These are phyloP conservation scores for Ambastaia sidthimunki DNA, from an alignment of 2,797 vertebrate genomes.

Conservation along the genomic window DNA sequence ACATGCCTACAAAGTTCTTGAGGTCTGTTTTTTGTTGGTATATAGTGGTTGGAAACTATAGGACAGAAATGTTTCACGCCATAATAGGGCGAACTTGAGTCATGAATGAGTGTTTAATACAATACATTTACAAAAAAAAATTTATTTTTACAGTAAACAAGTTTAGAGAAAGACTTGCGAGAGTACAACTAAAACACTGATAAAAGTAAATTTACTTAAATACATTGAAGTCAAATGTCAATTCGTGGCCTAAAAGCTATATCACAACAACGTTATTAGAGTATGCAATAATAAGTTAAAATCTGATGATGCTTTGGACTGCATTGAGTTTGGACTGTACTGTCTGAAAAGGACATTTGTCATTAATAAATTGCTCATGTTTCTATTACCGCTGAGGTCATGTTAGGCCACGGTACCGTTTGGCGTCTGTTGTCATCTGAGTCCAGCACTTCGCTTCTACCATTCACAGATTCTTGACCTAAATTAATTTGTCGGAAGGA, in stretches of 20 bases:
- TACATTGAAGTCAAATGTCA: background rate
- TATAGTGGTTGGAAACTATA: background rate
- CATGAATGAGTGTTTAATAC: too few species aligned
- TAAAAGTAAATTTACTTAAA: too few species aligned
- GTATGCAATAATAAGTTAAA: background rate
- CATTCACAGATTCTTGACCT: slow-evolving; percentile 24
- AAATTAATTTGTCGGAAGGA: background rate
- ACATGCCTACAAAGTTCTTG: background rate
- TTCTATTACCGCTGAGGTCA: slow-evolving; percentile 25
- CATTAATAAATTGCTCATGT: background rate
- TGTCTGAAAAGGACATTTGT: background rate
- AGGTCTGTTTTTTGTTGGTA: background rate
- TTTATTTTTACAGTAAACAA: background rate
- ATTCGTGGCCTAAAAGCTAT: background rate
- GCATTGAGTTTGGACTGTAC: background rate
- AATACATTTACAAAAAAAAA: too few species aligned
- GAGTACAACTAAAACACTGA: background rate
- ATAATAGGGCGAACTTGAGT: background rate
- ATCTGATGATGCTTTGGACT: background rate
- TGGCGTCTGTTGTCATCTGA: slow-evolving; percentile 9
- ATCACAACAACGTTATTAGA: background rate
- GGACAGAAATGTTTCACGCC: background rate
- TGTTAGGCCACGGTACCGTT: slow-evolving; percentile 13
- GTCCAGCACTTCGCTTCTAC: slow-evolving; percentile 1
- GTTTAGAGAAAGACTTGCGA: too few species aligned